Evolutionary conservation across 2,888 invertebrate genomes (phyloP).

Genomic region (Melitaea athalia): DNA sequence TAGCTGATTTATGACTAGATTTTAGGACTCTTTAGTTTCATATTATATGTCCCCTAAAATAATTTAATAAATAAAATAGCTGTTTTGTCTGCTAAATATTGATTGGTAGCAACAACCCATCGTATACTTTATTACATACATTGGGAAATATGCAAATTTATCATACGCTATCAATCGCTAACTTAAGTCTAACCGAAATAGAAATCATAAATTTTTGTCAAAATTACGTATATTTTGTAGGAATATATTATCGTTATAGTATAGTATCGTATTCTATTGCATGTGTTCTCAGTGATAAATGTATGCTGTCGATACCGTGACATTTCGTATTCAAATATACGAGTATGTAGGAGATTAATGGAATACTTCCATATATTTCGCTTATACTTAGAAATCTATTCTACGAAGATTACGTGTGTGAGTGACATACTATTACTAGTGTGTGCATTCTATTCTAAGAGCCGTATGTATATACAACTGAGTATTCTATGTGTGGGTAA

Average conservation of each 20-base stretch:
- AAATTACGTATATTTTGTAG: neutral
- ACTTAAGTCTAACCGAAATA: neutral
- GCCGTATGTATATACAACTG: neutral
- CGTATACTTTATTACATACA: no score
- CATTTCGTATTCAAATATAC: conserved; percentile 15
- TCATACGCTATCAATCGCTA: neutral
- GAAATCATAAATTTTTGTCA: conserved; percentile 8
- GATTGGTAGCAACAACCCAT: no score
- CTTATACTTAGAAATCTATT: conserved; percentile 2
- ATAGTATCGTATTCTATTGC: conserved; percentile 49
- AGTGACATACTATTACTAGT: no score
- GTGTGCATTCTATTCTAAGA: neutral
- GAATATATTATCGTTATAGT: conserved; percentile 29
- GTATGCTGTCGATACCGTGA: conserved; percentile 39
- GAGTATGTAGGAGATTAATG: conserved; percentile 15
- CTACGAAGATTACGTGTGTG: no score
- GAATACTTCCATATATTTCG: conserved; percentile 6
- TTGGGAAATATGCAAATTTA: neutral
- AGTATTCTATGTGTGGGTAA: neutral
- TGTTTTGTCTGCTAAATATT: no score
- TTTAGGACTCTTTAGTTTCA: no score
- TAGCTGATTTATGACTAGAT: no score
- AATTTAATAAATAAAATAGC: no score
- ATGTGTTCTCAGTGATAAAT: conserved; percentile 61
- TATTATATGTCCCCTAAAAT: no score